These are phyloP conservation scores for Muricea muricata DNA, from an alignment of 92 coral and sea anemone species.

Conservation along the genomic window DNA sequence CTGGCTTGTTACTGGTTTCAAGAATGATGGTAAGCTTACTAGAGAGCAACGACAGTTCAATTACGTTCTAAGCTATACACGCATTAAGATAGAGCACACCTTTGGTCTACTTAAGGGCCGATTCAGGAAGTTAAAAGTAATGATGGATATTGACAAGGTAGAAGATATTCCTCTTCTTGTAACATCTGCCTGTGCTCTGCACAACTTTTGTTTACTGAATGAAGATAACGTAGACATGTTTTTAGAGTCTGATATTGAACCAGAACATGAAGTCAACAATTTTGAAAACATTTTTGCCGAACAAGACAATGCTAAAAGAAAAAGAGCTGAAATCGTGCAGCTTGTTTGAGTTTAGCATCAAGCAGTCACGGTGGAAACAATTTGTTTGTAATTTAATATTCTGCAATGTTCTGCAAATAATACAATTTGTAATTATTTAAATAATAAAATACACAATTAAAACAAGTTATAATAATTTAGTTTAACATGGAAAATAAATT, in stretches of 20 bases:
- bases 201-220: constrained; percentile 35
- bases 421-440: too few relatives aligned
- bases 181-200: constrained; percentile 44
- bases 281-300: constrained; percentile 49
- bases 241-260: background rate
- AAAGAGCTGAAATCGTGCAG: background rate
- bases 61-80: constrained; percentile 57
- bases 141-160: constrained; percentile 65
- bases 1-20: constrained; percentile 46
- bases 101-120: constrained; percentile 64
- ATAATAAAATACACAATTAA: too few relatives aligned
- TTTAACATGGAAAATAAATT: too few relatives aligned
- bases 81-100: constrained; percentile 60
- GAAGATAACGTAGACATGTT: constrained; percentile 43
- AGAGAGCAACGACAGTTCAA: constrained; percentile 55
- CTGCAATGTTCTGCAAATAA: too few relatives aligned
- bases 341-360: background rate
- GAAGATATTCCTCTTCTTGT: constrained; percentile 43
- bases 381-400: too few relatives aligned
- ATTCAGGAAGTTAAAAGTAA: constrained; percentile 67
- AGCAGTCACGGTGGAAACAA: too few relatives aligned
- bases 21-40: constrained; percentile 61
- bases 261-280: constrained; percentile 35
- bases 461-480: too few relatives aligned
- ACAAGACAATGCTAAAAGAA: background rate